Conservation (phyloP, 2,888 invertebrate species). For the Thereva unica region DNA sequence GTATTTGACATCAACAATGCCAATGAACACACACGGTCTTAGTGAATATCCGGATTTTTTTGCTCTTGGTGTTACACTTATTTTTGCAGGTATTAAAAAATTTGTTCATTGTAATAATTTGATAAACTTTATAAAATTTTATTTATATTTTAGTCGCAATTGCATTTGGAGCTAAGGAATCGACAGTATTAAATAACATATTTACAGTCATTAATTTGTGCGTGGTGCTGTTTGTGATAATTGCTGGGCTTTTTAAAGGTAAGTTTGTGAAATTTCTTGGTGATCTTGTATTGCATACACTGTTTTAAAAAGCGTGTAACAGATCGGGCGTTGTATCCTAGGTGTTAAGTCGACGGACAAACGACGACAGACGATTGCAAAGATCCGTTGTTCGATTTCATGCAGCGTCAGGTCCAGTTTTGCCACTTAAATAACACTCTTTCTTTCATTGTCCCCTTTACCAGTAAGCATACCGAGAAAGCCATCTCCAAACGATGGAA, state of each 20-base stretch:
- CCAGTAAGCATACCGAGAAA: no score
- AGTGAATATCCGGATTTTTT: slow-evolving; percentile 77
- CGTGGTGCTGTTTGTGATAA: slow-evolving; percentile 81
- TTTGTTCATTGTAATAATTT: not conserved
- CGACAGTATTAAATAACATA: slow-evolving; percentile 82
- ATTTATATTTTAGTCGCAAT: slow-evolving; percentile 62
- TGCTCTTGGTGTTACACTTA: slow-evolving; percentile 71
- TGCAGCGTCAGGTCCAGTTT: no score
- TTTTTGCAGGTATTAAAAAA: slow-evolving; percentile 67
- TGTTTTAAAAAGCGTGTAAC: no score
- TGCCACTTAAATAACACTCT: no score
- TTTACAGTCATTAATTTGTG: slow-evolving; percentile 81
- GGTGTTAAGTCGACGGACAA: no score
- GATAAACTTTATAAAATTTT: not conserved
- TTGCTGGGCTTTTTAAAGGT: slow-evolving; percentile 77
- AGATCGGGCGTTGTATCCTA: no score
- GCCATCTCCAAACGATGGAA: no score
- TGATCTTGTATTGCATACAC: not conserved
- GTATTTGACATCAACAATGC: slow-evolving; percentile 66
- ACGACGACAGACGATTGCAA: no score
- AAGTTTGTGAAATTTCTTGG: slow-evolving; percentile 41
- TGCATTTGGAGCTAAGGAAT: slow-evolving; percentile 86
- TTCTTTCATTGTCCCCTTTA: no score
- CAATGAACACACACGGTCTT: slow-evolving; percentile 67
- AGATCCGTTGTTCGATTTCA: no score